Conservation (phyloP, 2,797 vertebrate species). For the Epinephelus malabaricus region DNA sequence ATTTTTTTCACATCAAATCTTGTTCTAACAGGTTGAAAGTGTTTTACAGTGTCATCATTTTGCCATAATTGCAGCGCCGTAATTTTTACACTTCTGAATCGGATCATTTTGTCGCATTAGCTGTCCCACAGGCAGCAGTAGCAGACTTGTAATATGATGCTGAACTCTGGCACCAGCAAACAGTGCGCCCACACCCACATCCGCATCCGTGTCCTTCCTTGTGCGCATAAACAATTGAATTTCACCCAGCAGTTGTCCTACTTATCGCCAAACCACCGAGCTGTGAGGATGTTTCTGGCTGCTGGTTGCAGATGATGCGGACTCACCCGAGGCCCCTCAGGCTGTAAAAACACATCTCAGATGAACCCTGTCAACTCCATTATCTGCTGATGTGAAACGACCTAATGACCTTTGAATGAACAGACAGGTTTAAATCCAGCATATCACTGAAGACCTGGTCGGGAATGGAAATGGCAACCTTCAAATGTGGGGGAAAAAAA, state of each 20-base stretch:
- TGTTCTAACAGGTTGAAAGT: slow-evolving; percentile 29
- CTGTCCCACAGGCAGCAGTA: slow-evolving; percentile 25
- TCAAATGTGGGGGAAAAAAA: slow-evolving; percentile 7
- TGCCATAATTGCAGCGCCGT: background rate
- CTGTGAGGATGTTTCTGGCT: slow-evolving; percentile 70
- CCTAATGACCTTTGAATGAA: slow-evolving; percentile 83
- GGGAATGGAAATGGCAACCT: slow-evolving; percentile 60
- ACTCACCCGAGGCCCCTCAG: slow-evolving; percentile 62
- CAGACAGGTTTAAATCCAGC: slow-evolving; percentile 67
- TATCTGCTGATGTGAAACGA: slow-evolving; percentile 80
- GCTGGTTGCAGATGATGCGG: slow-evolving; percentile 60
- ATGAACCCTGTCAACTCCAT: slow-evolving; percentile 84
- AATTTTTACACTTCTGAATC: slow-evolving; percentile 7
- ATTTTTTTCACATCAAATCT: slow-evolving; percentile 12
- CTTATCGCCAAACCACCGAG: slow-evolving; percentile 64
- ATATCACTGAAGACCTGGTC: slow-evolving; percentile 58
- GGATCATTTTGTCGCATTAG: slow-evolving; percentile 49
- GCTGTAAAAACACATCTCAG: slow-evolving; percentile 74
- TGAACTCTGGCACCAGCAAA: slow-evolving; percentile 50
- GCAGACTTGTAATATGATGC: slow-evolving; percentile 44
- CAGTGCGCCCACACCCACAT: slow-evolving; percentile 27
- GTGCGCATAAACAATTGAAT: slow-evolving; percentile 73
- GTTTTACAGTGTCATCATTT: background rate
- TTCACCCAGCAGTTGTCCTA: slow-evolving; percentile 63
- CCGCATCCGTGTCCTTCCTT: background rate